These are phyloP conservation scores for Pyrgilauda ruficollis DNA, from an alignment of 2,113 vertebrate species.

Conservation along the genomic window DNA sequence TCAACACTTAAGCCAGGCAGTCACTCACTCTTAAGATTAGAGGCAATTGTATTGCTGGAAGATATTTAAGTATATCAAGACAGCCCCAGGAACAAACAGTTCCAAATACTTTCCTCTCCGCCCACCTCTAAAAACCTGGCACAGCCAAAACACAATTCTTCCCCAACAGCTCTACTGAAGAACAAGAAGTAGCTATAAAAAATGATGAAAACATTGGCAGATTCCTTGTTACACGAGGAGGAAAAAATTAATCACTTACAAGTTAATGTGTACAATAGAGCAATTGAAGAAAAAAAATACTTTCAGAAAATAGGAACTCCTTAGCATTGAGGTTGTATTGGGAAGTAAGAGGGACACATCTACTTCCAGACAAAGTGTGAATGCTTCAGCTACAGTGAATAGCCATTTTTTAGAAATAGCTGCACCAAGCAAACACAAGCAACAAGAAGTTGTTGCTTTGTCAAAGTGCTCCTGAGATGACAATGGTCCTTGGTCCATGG, in stretches of 20 bases:
- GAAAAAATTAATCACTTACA: not conserved
- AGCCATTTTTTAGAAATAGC: not conserved
- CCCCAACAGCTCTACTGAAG: not conserved
- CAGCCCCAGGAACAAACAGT: slow-evolving; percentile 20
- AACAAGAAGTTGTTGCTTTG: not conserved
- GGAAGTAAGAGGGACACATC: not conserved
- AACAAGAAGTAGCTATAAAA: not conserved
- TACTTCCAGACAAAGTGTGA: not conserved
- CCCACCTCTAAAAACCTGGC: not conserved
- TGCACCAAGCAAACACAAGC: not conserved
- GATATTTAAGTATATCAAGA: not conserved
- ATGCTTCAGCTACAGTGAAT: not conserved
- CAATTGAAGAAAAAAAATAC: not conserved
- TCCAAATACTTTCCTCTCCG: not conserved
- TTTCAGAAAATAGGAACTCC: not conserved
- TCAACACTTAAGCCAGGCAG: not conserved
- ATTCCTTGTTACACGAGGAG: not conserved
- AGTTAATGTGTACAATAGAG: not conserved
- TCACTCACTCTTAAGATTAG: not conserved
- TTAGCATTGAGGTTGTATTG: not conserved
- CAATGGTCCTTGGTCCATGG: not conserved
- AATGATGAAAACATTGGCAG: not conserved
- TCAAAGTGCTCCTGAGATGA: not conserved
- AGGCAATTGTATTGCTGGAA: not conserved
- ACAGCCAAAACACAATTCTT: not conserved